Evolutionary conservation across 2,797 vertebrate species (phyloP), one percentile per base, ranked within the genome.

Genomic region (Coendou prehensilis): DNA sequence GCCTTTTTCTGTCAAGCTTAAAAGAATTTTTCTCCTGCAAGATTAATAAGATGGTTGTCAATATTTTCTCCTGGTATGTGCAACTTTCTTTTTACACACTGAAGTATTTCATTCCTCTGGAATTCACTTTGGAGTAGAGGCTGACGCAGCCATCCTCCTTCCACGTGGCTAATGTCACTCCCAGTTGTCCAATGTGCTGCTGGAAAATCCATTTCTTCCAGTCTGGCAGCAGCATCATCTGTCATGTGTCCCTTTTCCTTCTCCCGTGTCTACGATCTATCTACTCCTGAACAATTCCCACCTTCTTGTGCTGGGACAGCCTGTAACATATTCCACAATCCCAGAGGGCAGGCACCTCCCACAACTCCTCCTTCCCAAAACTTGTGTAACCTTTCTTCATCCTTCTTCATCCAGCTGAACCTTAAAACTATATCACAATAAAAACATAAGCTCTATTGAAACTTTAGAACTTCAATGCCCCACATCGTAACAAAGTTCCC

Each of bases 51-150:
- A 22, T 59, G 37, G 54, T 50, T 11, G 63, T 81, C 37, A 57
- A 41, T 63, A 63, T 91, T 82, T 81, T 76, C n/a, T 88, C 52
- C 28, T 78, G 33, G 23, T 63, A 5, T 45, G 33, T 59, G 28
- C 30, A 45, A 3, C 50, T 71, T 73, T 52, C 11, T 69, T 76
- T 69, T 23, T 54, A 64, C 5, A 56, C 37, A 78, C 85, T 75
- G 56, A 84, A 88, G 63, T 59, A 56, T 52, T 91, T 91, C 79
- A n/a, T 73, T 86, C 28, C 63, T 89, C 84, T 79, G 61, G 61
- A 94, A 86, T 37, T 52, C 54, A 45, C 73, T 50, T 91, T 0
- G 8, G 11, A 78, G 41, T 33, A 9, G 30, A 26, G 17, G 4
- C 50, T 28, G 45, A 45, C 15, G 37, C 7, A 59, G 45, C 23